Evolutionary conservation across 1,140 invertebrate genomes (phyloP), one percentile per base, ranked within the genome.

Genomic region (Diachasma alloeum): DNA sequence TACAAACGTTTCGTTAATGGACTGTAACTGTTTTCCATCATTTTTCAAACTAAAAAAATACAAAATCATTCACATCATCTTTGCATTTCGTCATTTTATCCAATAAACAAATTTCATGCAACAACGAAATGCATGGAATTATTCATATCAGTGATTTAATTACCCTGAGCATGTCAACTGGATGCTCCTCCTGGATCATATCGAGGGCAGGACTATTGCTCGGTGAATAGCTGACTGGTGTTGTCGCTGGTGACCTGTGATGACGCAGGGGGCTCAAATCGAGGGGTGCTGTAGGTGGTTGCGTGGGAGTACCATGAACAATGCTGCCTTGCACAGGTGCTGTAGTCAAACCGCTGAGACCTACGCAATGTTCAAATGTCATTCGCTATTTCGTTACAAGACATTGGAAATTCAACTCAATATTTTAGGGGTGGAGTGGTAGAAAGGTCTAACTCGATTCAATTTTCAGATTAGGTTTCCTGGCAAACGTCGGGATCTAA

Each of bases 161-260:
- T 86, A 89, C 90, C 81, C 88, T 87, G 53, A 87, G 84, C 76
- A 91, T 89, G 75, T 91, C 91, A 31, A 91, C 88, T 75, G 91
- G 92, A 84, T 89, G 89, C 87, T 96, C 95, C 84, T 97, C 96
- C 84, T 95, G 94, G 59, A 97, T 97, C 92, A 96, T 96, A 81
- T 95, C 95, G 59, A 97, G 89, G 79, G 94, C 93, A 71, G 93
- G 92, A 82, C 93, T 92, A 72, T 90, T 90, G 80, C 89, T 90
- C 48, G 89, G 89, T 13, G 89, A 90, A 80, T 90, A 90, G 83
- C 87, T 90, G 8, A 90, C 88, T 44, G 89, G 89, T 22, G 89
- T 89, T 17, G 89, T 90, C n/a, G 88, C 87, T 74, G 90, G 89
- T 73, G 89, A 90, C 81, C 89, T 84, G 75, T 90, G 88, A 81